A percentile compares a stretch with the other conserved stretches of the same genome.
phyloP scores from a whole-genome alignment of 2,797 vertebrate genomes.

The Urocyon cinereoargenteus region DNA sequence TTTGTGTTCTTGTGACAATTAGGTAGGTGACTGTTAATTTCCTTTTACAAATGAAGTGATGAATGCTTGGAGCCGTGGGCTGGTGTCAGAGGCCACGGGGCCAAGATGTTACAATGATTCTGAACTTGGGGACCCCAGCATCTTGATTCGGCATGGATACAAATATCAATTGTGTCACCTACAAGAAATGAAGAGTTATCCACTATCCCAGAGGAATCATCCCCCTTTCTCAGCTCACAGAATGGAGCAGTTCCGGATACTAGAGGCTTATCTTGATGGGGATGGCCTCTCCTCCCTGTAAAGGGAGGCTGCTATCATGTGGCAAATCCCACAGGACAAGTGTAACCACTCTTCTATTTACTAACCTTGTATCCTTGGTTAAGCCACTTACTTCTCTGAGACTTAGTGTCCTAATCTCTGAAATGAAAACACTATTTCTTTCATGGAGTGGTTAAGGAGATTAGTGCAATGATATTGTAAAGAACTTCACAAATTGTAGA shows the following conservation, averaged over 20 bases:
- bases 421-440: background rate
- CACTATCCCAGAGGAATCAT: background rate
- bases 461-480: background rate
- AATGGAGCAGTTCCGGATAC: background rate
- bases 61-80: too few species aligned
- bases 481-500: background rate
- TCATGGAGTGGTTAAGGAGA: background rate
- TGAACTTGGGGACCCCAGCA: background rate
- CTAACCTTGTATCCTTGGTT: background rate
- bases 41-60: background rate
- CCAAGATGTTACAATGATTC: background rate
- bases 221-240: background rate
- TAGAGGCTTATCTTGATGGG: accelerated
- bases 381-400: background rate
- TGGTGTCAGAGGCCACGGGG: background rate
- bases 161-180: background rate
- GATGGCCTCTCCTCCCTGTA: background rate
- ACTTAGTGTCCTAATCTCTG: background rate
- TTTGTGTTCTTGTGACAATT: background rate
- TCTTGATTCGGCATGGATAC: accelerated
- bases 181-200: background rate
- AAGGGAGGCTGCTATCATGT: accelerated
- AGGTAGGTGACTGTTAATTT: background rate
- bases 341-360: background rate
- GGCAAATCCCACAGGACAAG: background rate